These are phyloP conservation scores for Drosophila testacea DNA, from an alignment of 2,888 invertebrate genomes.

Conservation along the genomic window DNA sequence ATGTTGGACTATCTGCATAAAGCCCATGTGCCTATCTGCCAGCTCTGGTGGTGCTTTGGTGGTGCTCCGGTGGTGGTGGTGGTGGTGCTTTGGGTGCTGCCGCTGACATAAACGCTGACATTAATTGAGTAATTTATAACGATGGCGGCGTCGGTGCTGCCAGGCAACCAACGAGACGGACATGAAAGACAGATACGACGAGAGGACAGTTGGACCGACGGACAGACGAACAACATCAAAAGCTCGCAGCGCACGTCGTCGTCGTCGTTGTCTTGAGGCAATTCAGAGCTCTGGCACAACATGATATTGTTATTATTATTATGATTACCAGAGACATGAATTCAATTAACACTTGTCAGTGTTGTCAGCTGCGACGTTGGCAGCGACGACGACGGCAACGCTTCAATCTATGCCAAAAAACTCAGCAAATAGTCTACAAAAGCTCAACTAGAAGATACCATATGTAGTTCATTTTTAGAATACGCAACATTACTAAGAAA, in stretches of 20 bases:
- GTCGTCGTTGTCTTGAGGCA: constrained; percentile 65
- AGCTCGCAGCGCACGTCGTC: constrained; percentile 66
- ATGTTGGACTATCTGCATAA: constrained; percentile 74
- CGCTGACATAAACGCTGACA: constrained; percentile 82
- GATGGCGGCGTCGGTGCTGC: constrained; percentile 64
- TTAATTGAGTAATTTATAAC: constrained; percentile 85
- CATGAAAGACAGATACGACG: constrained; percentile 44
- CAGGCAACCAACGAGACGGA: constrained; percentile 51
- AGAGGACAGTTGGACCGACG: constrained; percentile 14
- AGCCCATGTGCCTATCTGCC: constrained; percentile 69
- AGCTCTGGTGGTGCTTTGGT: constrained; percentile 29
- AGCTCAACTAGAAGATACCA: constrained; percentile 28
- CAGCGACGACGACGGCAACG: constrained; percentile 38
- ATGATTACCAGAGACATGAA: constrained; percentile 84
- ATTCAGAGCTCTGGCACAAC: constrained; percentile 68
- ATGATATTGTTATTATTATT: constrained; percentile 83
- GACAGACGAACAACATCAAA: constrained; percentile 70
- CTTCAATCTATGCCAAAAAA: constrained; percentile 65
- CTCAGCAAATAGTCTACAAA: constrained; percentile 21
- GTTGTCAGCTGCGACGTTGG: constrained; percentile 70
- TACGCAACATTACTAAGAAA: too few relatives aligned
- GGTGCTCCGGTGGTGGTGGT: constrained; percentile 1
- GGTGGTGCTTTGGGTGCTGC: constrained; percentile 64
- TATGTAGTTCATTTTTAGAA: neutral
- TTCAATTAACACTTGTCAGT: constrained; percentile 85